These are phyloP conservation scores for Ciona savignyi DNA, from an alignment of 23 tunicate genomes.

Conservation along the genomic window DNA sequence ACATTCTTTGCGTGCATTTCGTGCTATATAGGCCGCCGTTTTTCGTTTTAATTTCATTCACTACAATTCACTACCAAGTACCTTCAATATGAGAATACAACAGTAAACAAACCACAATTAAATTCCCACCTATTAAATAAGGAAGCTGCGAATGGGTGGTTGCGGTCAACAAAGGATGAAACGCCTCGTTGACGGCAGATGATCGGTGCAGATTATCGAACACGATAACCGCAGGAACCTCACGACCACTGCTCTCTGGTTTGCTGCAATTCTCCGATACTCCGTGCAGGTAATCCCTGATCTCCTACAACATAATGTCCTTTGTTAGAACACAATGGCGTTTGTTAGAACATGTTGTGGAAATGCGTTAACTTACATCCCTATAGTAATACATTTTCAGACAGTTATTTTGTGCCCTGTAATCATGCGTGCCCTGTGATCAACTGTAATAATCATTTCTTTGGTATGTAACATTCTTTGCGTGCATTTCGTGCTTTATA, in stretches of 20 bases:
- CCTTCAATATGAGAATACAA: background rate
- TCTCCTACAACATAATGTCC: constrained; percentile 27
- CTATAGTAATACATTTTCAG: too few relatives aligned
- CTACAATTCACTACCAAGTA: too few relatives aligned
- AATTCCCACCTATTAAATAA: constrained; percentile 48
- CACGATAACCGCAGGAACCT: constrained; percentile 39
- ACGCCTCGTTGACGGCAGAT: constrained; percentile 34
- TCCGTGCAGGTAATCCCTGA: constrained; percentile 28
- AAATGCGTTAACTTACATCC: background rate
- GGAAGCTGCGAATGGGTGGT: constrained; percentile 57
- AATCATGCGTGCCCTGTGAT: too few relatives aligned
- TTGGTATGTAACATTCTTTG: too few relatives aligned
- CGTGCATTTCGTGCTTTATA: too few relatives aligned
- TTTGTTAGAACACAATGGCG: background rate
- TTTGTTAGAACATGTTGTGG: background rate
- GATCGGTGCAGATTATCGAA: constrained; percentile 45
- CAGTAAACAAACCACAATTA: too few relatives aligned
- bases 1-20: too few relatives aligned
- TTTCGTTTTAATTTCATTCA: too few relatives aligned
- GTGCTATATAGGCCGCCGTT: too few relatives aligned
- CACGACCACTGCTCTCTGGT: constrained; percentile 52
- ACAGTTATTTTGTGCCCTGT: too few relatives aligned
- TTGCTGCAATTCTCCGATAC: constrained; percentile 59
- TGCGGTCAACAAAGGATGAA: constrained; percentile 43
- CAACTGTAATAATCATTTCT: too few relatives aligned